phyloP scores from a whole-genome alignment of 2,113 vertebrate genomes.

The Paramisgurnus dabryanus region DNA sequence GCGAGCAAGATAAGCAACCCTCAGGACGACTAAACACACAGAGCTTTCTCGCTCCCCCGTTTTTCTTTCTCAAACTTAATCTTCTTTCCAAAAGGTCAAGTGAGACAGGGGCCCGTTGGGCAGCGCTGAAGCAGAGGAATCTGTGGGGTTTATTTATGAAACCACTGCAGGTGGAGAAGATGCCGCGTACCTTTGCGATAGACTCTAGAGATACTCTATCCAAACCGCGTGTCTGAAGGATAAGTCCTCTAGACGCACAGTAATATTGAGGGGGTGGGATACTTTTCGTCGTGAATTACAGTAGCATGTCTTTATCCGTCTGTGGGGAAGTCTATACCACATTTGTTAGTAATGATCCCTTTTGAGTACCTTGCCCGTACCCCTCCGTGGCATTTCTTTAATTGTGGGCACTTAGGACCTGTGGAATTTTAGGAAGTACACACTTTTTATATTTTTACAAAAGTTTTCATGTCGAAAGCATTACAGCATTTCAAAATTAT shows the following conservation, averaged over 20 bases:
- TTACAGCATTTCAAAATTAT: no score
- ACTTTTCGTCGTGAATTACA: slow-evolving; percentile 9
- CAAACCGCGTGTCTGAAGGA: slow-evolving; percentile 37
- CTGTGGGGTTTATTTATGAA: slow-evolving; percentile 56
- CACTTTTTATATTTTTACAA: no score
- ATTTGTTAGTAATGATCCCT: slow-evolving; percentile 40
- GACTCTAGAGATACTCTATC: slow-evolving; percentile 37
- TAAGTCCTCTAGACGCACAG: slow-evolving; percentile 26
- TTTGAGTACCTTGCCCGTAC: slow-evolving; percentile 2
- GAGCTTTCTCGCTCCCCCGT: slow-evolving; percentile 26
- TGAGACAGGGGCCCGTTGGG: slow-evolving; percentile 50
- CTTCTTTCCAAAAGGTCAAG: slow-evolving; percentile 67
- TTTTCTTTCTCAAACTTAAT: slow-evolving; percentile 60
- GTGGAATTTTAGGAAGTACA: not conserved
- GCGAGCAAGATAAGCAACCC: slow-evolving; percentile 67
- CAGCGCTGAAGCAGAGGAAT: slow-evolving; percentile 24
- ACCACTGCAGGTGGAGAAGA: slow-evolving; percentile 56
- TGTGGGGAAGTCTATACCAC: slow-evolving; percentile 7
- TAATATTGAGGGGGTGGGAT: slow-evolving; percentile 45
- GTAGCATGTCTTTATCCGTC: slow-evolving; percentile 1
- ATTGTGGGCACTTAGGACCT: not conserved
- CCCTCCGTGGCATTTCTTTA: not conserved
- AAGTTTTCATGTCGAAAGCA: no score
- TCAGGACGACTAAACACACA: slow-evolving; percentile 61
- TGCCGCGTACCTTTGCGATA: slow-evolving; percentile 24